A percentile compares a stretch with the other conserved stretches of the same genome.
These are phyloP conservation scores for Otocyon megalotis DNA, from an alignment of 2,113 vertebrate genomes.

Conservation along the genomic window DNA sequence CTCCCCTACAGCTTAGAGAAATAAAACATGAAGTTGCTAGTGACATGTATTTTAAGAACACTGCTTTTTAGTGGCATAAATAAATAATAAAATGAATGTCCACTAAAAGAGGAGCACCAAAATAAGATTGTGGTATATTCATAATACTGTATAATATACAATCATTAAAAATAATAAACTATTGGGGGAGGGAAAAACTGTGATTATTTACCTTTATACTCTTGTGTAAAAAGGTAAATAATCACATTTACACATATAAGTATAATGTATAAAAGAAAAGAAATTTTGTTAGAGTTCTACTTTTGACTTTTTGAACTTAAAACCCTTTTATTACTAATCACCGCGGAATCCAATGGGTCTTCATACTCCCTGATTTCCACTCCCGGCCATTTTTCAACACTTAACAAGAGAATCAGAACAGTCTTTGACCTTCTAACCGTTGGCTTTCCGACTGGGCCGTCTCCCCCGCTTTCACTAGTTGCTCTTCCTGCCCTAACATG, in stretches of 20 bases:
- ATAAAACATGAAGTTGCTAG: constrained; percentile 8
- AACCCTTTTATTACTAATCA: neutral
- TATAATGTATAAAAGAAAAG: neutral
- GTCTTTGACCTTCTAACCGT: neutral
- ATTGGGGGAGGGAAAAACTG: too few species aligned
- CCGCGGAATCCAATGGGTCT: neutral
- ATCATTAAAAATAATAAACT: neutral
- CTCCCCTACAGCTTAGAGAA: neutral
- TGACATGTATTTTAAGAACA: neutral
- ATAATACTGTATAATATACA: neutral
- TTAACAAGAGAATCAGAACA: constrained; percentile 4
- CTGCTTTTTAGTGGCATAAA: neutral
- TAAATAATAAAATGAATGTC: neutral
- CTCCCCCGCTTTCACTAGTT: neutral
- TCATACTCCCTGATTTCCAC: neutral
- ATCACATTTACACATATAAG: neutral
- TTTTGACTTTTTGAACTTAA: neutral
- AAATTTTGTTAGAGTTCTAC: neutral
- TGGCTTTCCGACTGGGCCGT: neutral
- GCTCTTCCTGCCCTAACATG: neutral
- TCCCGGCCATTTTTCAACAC: neutral
- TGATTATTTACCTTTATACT: too few species aligned
- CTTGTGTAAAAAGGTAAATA: neutral
- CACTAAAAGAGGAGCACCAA: neutral
- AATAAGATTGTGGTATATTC: neutral